Base-by-base conservation (phyloP, 2,113 vertebrate species). In the Marmota monax region DNA sequence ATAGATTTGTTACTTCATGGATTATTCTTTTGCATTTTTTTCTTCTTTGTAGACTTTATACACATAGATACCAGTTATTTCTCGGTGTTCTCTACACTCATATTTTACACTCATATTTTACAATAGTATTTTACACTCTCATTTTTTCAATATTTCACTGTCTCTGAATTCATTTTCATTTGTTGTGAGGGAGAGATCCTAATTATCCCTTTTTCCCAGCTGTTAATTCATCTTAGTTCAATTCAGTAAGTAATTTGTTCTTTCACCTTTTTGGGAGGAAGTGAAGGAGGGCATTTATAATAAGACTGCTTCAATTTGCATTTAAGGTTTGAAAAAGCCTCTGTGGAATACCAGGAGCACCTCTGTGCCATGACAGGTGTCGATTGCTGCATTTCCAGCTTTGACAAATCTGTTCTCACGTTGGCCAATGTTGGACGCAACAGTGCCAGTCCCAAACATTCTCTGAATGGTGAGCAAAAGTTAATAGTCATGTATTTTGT, bases 261-360 rank as follows among this genome's bases (percentile, higher is more conserved):
- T 93, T 72, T 87, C 4, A 45, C 7, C 56, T 73, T 72, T 93
- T 76, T 73, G 39, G 9, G 61, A 9, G 61, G 48, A 51, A 84
- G 32, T 69, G 45, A 83, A 45, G 93, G 7, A 16, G 32, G 61
- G 51, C 32, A 51, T 90, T 92, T 85, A 63, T 80, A 94, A 77
- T 95, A 88, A 95, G 84, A 72, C 2, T 96, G 32, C 18, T 97
- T 92, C 23, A n/a, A 73, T 96, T 95, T 98, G 63, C 56, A 9
- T 96, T 98, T 29, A 86, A 99, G 99, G 98, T 99, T 99, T 99
- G 99, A 99, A 98, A 99, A 99, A 97, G 99, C 99, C 10, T 98
- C 99, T 20, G 98, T 98, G 5, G 99, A 99, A 58, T 99, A 99
- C 98, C 99, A 99, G 96, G 99, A 99, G 96, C 99, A 99, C 92